These are phyloP conservation scores for Peromyscus melanophrys DNA, from an alignment of 2,797 vertebrate genomes.

Conservation along the genomic window DNA sequence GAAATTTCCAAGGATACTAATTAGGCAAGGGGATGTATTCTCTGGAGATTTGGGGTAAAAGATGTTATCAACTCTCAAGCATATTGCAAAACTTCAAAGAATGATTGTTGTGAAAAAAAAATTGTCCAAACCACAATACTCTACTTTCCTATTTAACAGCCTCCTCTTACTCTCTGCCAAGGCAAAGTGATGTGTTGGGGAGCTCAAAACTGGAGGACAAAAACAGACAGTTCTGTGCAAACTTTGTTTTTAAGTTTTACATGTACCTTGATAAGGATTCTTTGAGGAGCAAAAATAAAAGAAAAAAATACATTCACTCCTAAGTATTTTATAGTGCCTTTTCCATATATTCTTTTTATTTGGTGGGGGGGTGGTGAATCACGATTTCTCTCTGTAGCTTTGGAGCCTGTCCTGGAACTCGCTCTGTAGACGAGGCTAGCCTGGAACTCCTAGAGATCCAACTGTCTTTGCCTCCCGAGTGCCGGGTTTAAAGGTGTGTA, in stretches of 20 bases:
- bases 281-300: background rate
- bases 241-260: background rate
- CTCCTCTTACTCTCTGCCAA: too few species aligned
- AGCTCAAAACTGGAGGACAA: background rate
- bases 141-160: background rate
- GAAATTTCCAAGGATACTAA: background rate
- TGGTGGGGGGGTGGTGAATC: too few species aligned
- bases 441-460: too few species aligned
- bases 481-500: too few species aligned
- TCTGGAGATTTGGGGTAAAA: background rate
- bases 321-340: slow-evolving; percentile 21
- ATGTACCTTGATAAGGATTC: background rate
- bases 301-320: background rate
- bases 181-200: too few species aligned
- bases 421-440: too few species aligned
- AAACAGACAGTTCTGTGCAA: background rate
- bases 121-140: background rate
- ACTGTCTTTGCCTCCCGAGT: too few species aligned
- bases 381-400: too few species aligned
- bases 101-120: background rate
- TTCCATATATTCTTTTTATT: background rate
- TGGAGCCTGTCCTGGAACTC: too few species aligned
- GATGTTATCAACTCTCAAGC: background rate
- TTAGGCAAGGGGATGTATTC: background rate
- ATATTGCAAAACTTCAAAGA: background rate